Base-by-base conservation (phyloP, 2,797 vertebrate genomes). In the Liparis tanakae region DNA sequence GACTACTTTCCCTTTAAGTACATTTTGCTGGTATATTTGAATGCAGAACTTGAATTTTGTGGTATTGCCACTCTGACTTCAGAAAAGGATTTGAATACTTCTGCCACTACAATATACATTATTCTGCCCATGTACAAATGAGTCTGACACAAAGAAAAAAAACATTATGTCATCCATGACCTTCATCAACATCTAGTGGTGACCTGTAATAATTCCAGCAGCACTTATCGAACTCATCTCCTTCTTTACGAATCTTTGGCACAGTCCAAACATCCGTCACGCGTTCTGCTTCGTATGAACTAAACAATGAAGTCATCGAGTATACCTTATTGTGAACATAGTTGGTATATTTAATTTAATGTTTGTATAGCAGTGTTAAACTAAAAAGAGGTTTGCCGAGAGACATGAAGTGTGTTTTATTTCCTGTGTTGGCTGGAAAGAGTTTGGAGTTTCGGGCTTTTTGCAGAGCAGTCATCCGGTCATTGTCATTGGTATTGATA, bases 401-500 rank as follows among this genome's bases (percentile, higher is more conserved):
- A 48, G 55, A 36, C 58, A 10, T 67, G 14, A 67, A 36, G 37
- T 15, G 30, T 61, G 20, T 36, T 69, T 60, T 64, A 58, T 79
- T 67, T 59, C 55, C 44, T 66, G 20, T 36, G 67, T 46, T 33
- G 62, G 66, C 41, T 61, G 63, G 41, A 78, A 78, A 71, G 66
- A 59, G 39, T 80, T 83, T 77, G 53, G 54, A n/a, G 76, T 81
- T 57, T 79, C 57, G 25, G 20, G 44, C 55, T 70, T 77, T 78
- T 85, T 73, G 79, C 78, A 72, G 80, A 76, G 70, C 67, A 70
- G 65, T 13, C 65, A 71, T 84, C n/a, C 61, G 78, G 51, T 78
- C 64, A 75, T 64, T 79, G 79, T 76, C 74, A 77, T 63, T 68
- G 82, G 88, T 87, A 80, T n/a, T n/a, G n/a, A n/a, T n/a, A n/a